Evolutionary conservation across 2,113 vertebrate genomes (phyloP), one percentile per base, ranked within the genome.

Genomic region (Dermatemys mawii): DNA sequence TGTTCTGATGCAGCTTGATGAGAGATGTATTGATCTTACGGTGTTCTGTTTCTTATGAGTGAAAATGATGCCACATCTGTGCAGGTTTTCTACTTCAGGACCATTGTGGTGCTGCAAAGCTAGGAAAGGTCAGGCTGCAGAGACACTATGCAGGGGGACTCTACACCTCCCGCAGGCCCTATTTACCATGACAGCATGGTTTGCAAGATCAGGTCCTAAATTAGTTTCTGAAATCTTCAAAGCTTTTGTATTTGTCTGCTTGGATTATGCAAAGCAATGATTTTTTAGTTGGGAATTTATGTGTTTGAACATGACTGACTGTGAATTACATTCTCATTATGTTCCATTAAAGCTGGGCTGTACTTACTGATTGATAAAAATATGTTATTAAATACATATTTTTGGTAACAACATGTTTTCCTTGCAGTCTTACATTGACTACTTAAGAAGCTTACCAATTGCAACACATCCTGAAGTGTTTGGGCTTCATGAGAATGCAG

Each of bases 401-500:
- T 92, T 11, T 84, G 38, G 10, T 78, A 90, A 83, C 75, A 92
- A 50, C 87, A 93, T 91, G 22, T 92, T 96, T 97, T 57, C 90
- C 90, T 97, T 96, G 10, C 94, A 99, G 99, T 98, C 97, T 6
- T 99, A 99, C 11, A 89, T 99, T 10, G 97, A 99, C 8, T 99
- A 99, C 92, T 97, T 99, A 86, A 98, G 98, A 95, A 97, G 88
- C 76, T 98, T 99, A 49, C 99, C 99, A 63, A 98, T 99, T 95
- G 96, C 96, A 84, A 97, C 99, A 16, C 98, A 99, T 32, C 99
- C 99, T 5, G 98, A 98, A 90, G 99, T 99, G 82, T 99, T 99
- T 83, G 98, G 99, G 35, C 99, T 99, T 79, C 99, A 99, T 35
- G 99, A 99, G 97, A 99, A 99, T 6, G 99, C 98, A 17, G 99